Evolutionary conservation across 2,113 vertebrate genomes (phyloP).

Genomic region (Ceuthmochares aereus): DNA sequence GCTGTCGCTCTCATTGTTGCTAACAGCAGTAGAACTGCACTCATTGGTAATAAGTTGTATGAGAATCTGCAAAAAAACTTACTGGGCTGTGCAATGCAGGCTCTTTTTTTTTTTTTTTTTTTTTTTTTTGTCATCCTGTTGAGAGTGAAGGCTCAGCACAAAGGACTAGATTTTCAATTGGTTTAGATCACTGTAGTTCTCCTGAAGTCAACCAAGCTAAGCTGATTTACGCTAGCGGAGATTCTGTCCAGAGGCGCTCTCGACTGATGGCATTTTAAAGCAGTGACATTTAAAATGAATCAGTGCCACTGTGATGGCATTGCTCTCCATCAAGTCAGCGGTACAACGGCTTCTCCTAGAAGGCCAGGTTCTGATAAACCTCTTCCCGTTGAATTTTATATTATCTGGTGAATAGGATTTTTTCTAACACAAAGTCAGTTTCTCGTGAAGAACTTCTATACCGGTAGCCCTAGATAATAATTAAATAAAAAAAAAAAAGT

Average conservation of each 20-base stretch:
- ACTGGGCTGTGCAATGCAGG: neutral
- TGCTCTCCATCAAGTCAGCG: neutral
- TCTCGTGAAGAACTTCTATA: neutral
- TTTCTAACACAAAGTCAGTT: neutral
- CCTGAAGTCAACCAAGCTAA: slow-evolving; percentile 2
- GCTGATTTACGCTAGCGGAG: neutral
- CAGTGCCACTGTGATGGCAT: neutral
- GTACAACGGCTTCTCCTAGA: neutral
- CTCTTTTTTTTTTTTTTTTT: neutral
- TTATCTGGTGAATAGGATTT: neutral
- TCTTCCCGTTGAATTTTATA: neutral
- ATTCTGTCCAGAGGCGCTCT: neutral
- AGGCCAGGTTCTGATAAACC: slow-evolving; percentile 13
- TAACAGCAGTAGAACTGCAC: neutral
- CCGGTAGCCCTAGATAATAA: neutral
- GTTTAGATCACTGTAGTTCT: slow-evolving; percentile 1
- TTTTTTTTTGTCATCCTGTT: neutral
- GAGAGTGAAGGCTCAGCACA: slow-evolving; percentile 3
- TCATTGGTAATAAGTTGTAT: neutral
- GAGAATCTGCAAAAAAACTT: neutral
- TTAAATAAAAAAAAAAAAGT: neutral
- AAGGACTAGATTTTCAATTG: slow-evolving; percentile 9
- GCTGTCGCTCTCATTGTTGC: neutral
- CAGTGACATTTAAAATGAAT: slow-evolving; percentile 48
- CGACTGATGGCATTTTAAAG: slow-evolving; percentile 39